Conservation (phyloP, 2,888 invertebrate genomes). For the Nasonovia ribisnigri region DNA sequence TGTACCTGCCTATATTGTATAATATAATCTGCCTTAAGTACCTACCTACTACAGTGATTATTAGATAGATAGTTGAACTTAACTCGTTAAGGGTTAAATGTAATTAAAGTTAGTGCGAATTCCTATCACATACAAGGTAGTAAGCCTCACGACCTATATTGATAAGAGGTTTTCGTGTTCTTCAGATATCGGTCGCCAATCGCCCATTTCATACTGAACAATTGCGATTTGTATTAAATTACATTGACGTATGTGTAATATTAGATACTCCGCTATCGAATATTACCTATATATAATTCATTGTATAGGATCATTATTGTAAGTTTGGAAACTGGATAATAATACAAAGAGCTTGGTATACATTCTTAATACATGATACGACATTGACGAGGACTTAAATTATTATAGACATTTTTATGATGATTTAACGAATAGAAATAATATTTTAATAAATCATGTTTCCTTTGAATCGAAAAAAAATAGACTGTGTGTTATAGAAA, state of each 20-base stretch:
- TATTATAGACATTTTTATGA: background rate
- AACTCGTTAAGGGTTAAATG: conserved; percentile 50
- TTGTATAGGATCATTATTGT: background rate
- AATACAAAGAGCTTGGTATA: background rate
- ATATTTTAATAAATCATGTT: background rate
- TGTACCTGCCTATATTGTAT: background rate
- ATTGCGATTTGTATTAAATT: conserved; percentile 19
- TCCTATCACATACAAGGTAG: conserved; percentile 1
- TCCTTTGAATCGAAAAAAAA: background rate
- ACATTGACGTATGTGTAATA: background rate
- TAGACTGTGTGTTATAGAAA: background rate
- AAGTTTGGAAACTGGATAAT: conserved; percentile 28
- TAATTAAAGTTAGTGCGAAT: conserved; percentile 46
- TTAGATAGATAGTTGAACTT: conserved; percentile 51
- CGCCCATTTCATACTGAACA: background rate
- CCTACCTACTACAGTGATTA: conserved; percentile 43
- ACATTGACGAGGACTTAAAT: background rate
- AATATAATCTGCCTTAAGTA: conserved; percentile 50
- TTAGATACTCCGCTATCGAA: background rate
- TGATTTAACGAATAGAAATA: background rate
- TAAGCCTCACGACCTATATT: conserved; percentile 29
- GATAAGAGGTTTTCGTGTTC: conserved; percentile 25
- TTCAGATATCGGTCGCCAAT: conserved; percentile 21
- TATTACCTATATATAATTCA: conserved; percentile 12
- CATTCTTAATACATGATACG: background rate